Conservation (phyloP, 1,140 invertebrate genomes). For the Chrysopa pallens region DNA sequence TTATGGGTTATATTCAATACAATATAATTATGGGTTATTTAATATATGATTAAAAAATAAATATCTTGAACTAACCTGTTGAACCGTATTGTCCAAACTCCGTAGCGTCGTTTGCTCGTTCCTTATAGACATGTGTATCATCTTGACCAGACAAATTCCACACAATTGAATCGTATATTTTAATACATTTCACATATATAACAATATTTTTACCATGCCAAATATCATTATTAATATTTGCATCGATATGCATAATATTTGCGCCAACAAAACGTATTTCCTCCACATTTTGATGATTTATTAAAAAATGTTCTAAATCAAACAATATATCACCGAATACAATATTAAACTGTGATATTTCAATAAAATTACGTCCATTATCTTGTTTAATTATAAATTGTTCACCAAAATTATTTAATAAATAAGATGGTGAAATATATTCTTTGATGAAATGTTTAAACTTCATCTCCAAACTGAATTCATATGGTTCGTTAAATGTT, state of each 20-base stretch:
- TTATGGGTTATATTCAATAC: too few species aligned
- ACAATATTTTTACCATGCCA: constrained; percentile 8
- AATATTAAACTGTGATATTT: background rate
- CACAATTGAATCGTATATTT: constrained; percentile 2
- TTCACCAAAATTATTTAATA: background rate
- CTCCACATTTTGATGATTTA: background rate
- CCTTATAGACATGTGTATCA: background rate
- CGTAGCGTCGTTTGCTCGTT: background rate
- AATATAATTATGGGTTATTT: too few species aligned
- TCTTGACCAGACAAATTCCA: constrained; percentile 9
- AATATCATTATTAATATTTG: constrained; percentile 1
- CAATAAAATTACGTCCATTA: constrained; percentile 1
- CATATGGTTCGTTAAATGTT: background rate
- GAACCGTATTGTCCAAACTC: too few species aligned
- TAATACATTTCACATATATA: constrained; percentile 3
- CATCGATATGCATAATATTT: constrained; percentile 5
- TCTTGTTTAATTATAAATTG: background rate
- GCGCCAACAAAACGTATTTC: constrained; percentile 6
- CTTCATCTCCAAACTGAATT: background rate
- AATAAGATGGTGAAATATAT: background rate
- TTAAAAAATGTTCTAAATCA: background rate
- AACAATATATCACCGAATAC: constrained; percentile 2
- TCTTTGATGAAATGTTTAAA: background rate
- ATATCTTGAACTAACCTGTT: too few species aligned
- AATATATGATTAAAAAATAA: too few species aligned